phyloP scores from a whole-genome alignment of 2,888 invertebrate species.

The Steinernema carpocapsae region DNA sequence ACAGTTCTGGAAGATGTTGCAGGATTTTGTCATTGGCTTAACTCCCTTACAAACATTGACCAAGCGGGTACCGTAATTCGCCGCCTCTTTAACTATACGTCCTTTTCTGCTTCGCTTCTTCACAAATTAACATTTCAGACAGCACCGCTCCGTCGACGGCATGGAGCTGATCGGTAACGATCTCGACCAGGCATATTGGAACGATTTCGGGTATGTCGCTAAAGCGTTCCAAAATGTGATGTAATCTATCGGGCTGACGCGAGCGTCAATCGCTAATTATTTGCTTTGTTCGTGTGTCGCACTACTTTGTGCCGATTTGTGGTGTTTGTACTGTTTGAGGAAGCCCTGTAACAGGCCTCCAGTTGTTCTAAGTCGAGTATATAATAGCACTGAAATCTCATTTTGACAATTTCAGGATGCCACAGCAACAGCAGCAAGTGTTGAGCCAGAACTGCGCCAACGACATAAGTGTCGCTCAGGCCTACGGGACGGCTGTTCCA shows the following conservation, averaged over 20 bases:
- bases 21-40: too few relatives aligned
- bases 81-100: background rate
- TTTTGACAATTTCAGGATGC: background rate
- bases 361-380: too few relatives aligned
- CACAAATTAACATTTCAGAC: background rate
- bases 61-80: too few relatives aligned
- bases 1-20: too few relatives aligned
- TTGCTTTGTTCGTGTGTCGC: too few relatives aligned
- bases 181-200: slow-evolving; percentile 7
- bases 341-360: too few relatives aligned
- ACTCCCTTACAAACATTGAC: too few relatives aligned
- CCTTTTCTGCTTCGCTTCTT: background rate
- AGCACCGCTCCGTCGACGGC: slow-evolving; percentile 2
- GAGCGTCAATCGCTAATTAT: too few relatives aligned
- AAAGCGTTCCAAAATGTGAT: background rate
- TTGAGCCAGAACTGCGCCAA: slow-evolving; percentile 27
- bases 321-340: too few relatives aligned
- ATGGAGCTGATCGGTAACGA: slow-evolving; percentile 31
- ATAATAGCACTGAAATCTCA: too few relatives aligned
- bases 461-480: slow-evolving; percentile 19
- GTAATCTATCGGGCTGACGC: too few relatives aligned
- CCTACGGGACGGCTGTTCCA: background rate
- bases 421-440: background rate
- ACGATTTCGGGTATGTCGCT: background rate
- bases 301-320: too few relatives aligned